phyloP scores from a whole-genome alignment of 2,888 invertebrate genomes.

The Alloscopus bannaensis region DNA sequence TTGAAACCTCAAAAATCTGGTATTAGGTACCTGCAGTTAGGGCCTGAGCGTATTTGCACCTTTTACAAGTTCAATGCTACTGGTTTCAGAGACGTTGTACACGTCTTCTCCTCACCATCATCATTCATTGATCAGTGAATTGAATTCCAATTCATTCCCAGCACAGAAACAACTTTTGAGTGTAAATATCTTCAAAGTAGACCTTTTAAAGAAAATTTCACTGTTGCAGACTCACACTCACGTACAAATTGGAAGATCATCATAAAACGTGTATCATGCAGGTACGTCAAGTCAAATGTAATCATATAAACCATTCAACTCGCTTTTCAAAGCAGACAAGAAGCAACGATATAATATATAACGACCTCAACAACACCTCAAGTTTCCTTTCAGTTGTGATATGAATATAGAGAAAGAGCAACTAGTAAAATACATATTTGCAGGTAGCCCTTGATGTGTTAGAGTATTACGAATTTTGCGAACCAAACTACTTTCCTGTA shows the following conservation, averaged over 20 bases:
- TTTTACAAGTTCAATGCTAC: not conserved
- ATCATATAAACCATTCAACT: not conserved
- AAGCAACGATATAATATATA: too few species aligned
- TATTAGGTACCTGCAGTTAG: not conserved
- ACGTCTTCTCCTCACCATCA: not conserved
- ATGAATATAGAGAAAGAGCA: not conserved
- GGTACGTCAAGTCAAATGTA: not conserved
- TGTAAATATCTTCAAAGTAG: too few species aligned
- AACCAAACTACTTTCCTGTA: not conserved
- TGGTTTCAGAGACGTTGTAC: not conserved
- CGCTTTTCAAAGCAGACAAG: too few species aligned
- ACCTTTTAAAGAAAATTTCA: not conserved
- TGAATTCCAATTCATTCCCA: not conserved
- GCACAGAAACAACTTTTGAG: too few species aligned
- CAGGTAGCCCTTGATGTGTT: not conserved
- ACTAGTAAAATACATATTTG: not conserved
- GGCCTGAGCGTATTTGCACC: not conserved
- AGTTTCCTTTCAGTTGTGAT: not conserved
- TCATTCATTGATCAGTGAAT: not conserved
- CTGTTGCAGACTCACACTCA: not conserved
- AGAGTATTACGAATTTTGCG: not conserved
- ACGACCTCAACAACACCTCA: not conserved
- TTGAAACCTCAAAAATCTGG: not conserved
- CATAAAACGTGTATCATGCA: not conserved
- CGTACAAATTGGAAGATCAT: not conserved